Conservation (phyloP, 2,797 vertebrate species). For the Manis pentadactyla region DNA sequence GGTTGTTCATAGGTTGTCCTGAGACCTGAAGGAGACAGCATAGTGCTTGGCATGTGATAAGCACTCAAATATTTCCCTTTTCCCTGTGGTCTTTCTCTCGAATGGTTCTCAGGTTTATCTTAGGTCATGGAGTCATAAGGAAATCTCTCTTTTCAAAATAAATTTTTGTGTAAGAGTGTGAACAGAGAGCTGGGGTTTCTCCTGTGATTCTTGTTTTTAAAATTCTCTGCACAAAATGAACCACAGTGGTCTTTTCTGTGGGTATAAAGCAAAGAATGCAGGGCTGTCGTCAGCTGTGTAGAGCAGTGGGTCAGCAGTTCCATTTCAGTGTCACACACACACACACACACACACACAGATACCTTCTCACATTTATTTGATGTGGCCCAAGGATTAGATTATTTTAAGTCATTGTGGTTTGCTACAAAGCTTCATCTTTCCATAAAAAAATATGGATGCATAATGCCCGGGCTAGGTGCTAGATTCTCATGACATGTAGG, state of each 20-base stretch:
- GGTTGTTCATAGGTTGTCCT: not conserved
- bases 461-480: not conserved
- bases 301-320: not conserved
- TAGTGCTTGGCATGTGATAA: not conserved
- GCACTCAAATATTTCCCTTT: not conserved
- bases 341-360: not conserved
- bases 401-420: slow-evolving; percentile 2
- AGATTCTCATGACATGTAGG: not conserved
- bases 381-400: not conserved
- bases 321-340: not conserved
- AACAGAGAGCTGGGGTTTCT: slow-evolving; percentile 51
- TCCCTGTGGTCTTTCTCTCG: not conserved
- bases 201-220: slow-evolving; percentile 53
- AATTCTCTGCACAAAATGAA: slow-evolving; percentile 18
- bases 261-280: not conserved
- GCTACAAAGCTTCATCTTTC: not conserved
- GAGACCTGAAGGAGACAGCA: not conserved
- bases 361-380: not conserved
- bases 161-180: slow-evolving; percentile 33
- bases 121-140: not conserved
- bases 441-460: not conserved
- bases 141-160: slow-evolving; percentile 58
- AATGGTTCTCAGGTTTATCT: slow-evolving; percentile 25
- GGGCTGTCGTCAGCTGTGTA: not conserved
- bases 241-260: slow-evolving; percentile 4